Conservation (phyloP, 2,113 vertebrate species). For the Entomyzon cyanotis region DNA sequence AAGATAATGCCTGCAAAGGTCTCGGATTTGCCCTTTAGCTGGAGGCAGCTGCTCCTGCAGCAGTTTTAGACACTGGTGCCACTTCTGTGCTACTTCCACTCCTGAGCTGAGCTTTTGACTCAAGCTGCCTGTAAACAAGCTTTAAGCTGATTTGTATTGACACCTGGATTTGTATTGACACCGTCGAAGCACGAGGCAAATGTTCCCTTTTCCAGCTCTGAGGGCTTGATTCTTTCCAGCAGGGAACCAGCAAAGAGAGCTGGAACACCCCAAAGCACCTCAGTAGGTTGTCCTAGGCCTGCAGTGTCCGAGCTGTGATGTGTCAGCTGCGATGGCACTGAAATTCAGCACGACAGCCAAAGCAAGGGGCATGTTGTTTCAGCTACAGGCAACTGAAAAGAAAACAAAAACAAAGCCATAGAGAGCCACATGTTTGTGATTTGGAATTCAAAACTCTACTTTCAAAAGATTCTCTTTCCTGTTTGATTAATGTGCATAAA, state of each 20-base stretch:
- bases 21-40: background rate
- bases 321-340: background rate
- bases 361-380: constrained; percentile 47
- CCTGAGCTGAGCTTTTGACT: background rate
- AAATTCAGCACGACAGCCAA: constrained; percentile 2
- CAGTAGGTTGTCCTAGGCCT: background rate
- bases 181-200: rapidly evolving
- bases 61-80: rapidly evolving
- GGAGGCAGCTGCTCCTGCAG: background rate
- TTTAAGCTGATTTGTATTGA: background rate
- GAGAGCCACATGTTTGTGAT: constrained; percentile 26
- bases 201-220: background rate
- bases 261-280: background rate
- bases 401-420: constrained; percentile 62
- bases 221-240: background rate
- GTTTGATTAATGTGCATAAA: constrained; percentile 68
- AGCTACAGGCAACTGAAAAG: constrained; percentile 51
- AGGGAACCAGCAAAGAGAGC: background rate
- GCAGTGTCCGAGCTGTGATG: background rate
- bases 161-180: background rate
- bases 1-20: background rate
- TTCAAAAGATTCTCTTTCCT: constrained; percentile 60
- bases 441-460: constrained; percentile 42
- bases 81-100: background rate
- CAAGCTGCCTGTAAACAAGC: background rate